Evolutionary conservation across 2,113 vertebrate genomes (phyloP), one percentile per base, ranked within the genome.

Genomic region (Gymnocephalus cernua): DNA sequence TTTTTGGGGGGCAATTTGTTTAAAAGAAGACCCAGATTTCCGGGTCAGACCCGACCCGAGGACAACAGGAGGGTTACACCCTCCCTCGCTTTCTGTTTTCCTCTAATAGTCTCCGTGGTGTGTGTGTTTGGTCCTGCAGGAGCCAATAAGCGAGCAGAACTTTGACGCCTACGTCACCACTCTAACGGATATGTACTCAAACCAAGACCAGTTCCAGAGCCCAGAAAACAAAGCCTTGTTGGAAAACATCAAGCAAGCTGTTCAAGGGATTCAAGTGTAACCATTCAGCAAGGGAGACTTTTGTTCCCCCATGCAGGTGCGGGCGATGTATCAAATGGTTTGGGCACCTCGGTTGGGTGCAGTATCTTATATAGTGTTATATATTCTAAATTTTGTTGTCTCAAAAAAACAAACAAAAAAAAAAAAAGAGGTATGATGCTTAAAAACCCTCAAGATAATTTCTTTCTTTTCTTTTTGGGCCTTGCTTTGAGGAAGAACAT

Each of bases 241-340:
- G 96, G 98, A 99, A 95, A 99, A 98, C 94, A 98, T 99, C 95
- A 99, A 99, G 94, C 98, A 99, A 95, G 97, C 98, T 88, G 98
- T 99, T 88, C 97, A 99, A 96, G 98, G 98, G 92, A 99, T 99
- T 94, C 98, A 99, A 95, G 98, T 99, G 93, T 99, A 97, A 96
- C 94, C 91, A 92, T 93, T 91, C 90, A 91, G 92, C 93, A 84
- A 94, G 88, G 92, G 94, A 91, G 93, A 70, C 87, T 94, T 66
- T 80, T 64, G 35, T 53, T 74, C 67, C 74, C 70, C 32, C 72
- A n/a, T 41, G 74, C 66, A 80, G 82, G 63, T 66, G 81, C 27
- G 74, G 74, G 58, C 41, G 41, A 41, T 32, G 47, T 21, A 68
- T 86, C 77, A 80, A 72, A 67, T 50, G 93, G 94, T 94, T 95